Percentiles rank a stretch among this genome's conserved stretches.
Conservation (phyloP, 2,797 vertebrate species). For the Chelon labrosus region DNA sequence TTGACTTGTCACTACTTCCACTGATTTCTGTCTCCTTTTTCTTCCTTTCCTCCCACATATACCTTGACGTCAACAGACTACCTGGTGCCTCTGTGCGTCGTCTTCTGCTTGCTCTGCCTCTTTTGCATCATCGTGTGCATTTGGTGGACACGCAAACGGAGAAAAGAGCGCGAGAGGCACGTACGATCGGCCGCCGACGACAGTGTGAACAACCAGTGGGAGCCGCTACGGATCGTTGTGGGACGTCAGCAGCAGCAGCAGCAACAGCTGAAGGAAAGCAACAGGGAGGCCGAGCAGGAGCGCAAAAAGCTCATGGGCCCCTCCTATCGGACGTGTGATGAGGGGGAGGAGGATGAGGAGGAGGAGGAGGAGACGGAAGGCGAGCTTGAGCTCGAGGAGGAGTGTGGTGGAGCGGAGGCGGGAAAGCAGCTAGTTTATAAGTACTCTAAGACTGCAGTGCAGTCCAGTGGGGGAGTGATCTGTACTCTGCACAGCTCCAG, state of each 20-base stretch:
- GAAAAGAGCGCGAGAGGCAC: constrained; percentile 95
- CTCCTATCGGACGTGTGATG: constrained; percentile 88
- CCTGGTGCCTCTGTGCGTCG: constrained; percentile 90
- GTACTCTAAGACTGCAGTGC: constrained; percentile 88
- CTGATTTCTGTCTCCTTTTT: background rate
- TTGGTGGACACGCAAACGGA: constrained; percentile 97
- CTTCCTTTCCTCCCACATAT: background rate
- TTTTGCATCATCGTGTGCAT: constrained; percentile 92
- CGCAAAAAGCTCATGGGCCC: constrained; percentile 94
- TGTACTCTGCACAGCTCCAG: constrained; percentile 86
- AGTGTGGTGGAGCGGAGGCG: constrained; percentile 78
- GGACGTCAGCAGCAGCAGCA: constrained; percentile 68
- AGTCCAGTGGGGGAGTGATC: constrained; percentile 85
- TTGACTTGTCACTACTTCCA: background rate
- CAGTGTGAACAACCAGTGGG: constrained; percentile 96
- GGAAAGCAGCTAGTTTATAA: constrained; percentile 89
- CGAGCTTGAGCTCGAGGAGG: constrained; percentile 78
- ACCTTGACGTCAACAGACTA: constrained; percentile 82
- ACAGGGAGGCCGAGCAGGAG: constrained; percentile 91
- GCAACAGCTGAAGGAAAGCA: constrained; percentile 89
- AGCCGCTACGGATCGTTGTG: constrained; percentile 90
- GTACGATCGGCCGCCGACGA: constrained; percentile 77
- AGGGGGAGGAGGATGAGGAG: constrained; percentile 83
- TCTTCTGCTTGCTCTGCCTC: constrained; percentile 91
- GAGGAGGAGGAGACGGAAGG: constrained; percentile 83